Evolutionary conservation across 2,888 invertebrate genomes (phyloP), one percentile per base, ranked within the genome.

Genomic region (Cataglyphis rosenhaueri): DNA sequence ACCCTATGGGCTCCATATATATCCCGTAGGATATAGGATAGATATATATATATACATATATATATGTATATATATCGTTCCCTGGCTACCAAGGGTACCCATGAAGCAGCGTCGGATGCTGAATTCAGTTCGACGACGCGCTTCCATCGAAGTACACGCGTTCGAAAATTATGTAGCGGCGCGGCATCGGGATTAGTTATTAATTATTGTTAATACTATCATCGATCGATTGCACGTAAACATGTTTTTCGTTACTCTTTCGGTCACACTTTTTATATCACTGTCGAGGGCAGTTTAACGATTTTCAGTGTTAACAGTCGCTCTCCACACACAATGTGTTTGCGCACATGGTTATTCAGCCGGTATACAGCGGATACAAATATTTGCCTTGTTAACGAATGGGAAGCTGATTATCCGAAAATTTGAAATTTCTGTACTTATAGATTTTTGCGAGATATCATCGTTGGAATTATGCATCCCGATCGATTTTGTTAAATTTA

Each of bases 121-220:
- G 89, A 89, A 90, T 90, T 90, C 88, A 89, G 92, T 92, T 88
- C 75, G 88, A 84, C 90, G 88, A 86, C 90, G 92, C 84, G 88
- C 88, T 85, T 91, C 89, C 86, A 62, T 84, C 85, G 90, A 89
- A 90, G 90, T 92, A 89, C 90, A 91, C 92, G 87, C 79, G 84
- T 70, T 66, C 38, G 81, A 84, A 82, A 84, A 79, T 79, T 86
- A 84, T 48, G 59, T 75, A 9, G 61, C 48, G 6, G 6, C 48
- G 48, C 25, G 66, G 12, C 38, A 18, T 44, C 32, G 70, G 6
- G 38, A 59, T 44, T 48, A 32, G n/a, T 65, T 41, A 62, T 68
- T 84, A 84, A 68, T 84, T 35, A 35, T 70, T 32, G n/a, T 57
- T 71, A 64, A 66, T 32, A 57, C 52, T 52, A 61, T 68, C 38